These are phyloP conservation scores for Trichoplusia ni DNA, from an alignment of 1,140 invertebrate species.

Conservation along the genomic window DNA sequence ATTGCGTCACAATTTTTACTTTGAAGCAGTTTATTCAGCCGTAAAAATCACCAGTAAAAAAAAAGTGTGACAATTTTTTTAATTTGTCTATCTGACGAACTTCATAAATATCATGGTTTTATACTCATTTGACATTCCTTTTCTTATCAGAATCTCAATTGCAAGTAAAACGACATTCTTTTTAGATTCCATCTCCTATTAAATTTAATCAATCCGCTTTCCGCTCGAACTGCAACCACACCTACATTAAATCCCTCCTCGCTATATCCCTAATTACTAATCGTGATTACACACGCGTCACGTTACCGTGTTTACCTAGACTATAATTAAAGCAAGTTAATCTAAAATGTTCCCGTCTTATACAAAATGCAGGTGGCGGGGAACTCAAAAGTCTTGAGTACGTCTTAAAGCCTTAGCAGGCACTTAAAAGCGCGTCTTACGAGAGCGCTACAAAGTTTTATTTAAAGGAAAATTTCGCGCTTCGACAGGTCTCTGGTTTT, in stretches of 20 bases:
- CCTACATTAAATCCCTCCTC: conserved; percentile 14
- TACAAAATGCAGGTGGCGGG: conserved; percentile 69
- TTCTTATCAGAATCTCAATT: too few relatives aligned
- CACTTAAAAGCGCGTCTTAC: conserved; percentile 17
- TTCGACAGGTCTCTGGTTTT: conserved; percentile 6
- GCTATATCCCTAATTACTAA: conserved; percentile 69
- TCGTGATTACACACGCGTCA: conserved; percentile 67
- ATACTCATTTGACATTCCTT: too few relatives aligned
- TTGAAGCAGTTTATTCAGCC: too few relatives aligned
- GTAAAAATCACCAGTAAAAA: too few relatives aligned
- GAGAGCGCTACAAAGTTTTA: conserved; percentile 4
- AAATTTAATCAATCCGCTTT: neutral
- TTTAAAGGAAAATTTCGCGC: conserved; percentile 6
- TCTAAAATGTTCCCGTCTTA: conserved; percentile 70
- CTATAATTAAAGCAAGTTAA: conserved; percentile 75
- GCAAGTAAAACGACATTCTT: too few relatives aligned
- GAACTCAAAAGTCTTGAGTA: conserved; percentile 21
- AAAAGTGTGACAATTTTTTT: too few relatives aligned
- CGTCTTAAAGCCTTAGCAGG: conserved; percentile 15
- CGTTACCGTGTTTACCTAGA: conserved; percentile 64
- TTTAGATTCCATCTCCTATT: too few relatives aligned
- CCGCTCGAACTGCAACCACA: neutral
- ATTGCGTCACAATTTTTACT: too few relatives aligned
- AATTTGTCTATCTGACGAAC: too few relatives aligned
- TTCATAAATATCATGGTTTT: too few relatives aligned